Percentiles rank a stretch among this genome's conserved stretches.
These are phyloP conservation scores for Phylloscopus whistleri DNA, from an alignment of 2,113 vertebrate genomes.

Conservation along the genomic window DNA sequence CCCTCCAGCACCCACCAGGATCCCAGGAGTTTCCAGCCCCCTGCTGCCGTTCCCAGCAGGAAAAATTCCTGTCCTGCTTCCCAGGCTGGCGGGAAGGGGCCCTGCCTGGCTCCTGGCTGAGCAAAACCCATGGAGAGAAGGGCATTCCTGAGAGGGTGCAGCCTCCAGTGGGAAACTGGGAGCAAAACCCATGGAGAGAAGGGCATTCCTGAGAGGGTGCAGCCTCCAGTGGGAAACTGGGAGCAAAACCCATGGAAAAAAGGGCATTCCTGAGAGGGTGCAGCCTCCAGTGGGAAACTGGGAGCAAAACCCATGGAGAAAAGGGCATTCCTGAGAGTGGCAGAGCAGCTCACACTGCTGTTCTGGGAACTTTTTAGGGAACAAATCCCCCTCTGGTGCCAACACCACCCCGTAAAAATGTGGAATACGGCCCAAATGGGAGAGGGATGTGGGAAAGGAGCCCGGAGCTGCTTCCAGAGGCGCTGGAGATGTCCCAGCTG, in stretches of 20 bases:
- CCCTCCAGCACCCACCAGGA: not conserved
- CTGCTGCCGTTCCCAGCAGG: fast-evolving
- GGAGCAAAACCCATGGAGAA: too few species aligned
- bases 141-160: not conserved
- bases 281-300: too few species aligned
- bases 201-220: too few species aligned
- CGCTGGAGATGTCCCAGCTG: fast-evolving
- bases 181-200: not conserved
- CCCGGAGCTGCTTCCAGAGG: not conserved
- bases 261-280: too few species aligned
- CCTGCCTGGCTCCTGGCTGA: not conserved
- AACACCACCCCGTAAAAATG: not conserved
- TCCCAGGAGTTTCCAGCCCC: not conserved
- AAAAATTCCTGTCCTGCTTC: not conserved
- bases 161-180: not conserved
- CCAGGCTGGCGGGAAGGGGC: not conserved
- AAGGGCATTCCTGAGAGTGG: not conserved
- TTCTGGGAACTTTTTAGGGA: not conserved
- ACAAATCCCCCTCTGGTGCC: not conserved
- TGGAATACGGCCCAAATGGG: not conserved
- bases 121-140: not conserved
- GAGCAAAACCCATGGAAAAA: not conserved
- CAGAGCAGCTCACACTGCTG: fast-evolving
- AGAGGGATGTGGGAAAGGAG: not conserved
- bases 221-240: not conserved